Conservation (phyloP, 2,113 vertebrate genomes). For the Pomatorhinus ruficollis region DNA sequence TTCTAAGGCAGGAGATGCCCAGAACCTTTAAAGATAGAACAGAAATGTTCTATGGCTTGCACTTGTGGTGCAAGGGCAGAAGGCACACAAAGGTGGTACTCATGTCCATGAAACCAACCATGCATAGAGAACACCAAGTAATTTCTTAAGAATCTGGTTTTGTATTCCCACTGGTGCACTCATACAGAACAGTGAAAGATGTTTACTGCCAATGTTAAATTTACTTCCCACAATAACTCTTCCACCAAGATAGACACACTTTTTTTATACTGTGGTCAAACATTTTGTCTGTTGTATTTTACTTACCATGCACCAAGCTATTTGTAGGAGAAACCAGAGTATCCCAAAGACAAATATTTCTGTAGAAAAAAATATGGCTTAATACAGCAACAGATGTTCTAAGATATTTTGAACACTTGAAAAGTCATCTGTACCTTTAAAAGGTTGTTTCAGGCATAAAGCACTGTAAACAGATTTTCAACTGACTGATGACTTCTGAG, state of each 20-base stretch:
- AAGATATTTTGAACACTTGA: not conserved
- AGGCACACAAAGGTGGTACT: not conserved
- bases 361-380: slow-evolving; percentile 41
- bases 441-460: not conserved
- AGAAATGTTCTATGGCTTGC: not conserved
- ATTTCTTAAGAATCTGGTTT: not conserved
- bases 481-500: not conserved
- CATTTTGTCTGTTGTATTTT: not conserved
- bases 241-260: not conserved
- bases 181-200: not conserved
- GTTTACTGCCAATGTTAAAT: not conserved
- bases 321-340: slow-evolving; percentile 89
- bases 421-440: not conserved
- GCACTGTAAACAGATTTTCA: not conserved
- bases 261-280: not conserved
- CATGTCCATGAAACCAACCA: not conserved
- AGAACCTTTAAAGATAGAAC: not conserved
- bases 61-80: not conserved
- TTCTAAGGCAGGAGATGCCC: not conserved
- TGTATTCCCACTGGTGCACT: not conserved
- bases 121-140: not conserved
- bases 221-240: not conserved
- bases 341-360: slow-evolving; percentile 98
- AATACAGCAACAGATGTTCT: not conserved
- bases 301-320: slow-evolving; percentile 92